A percentile compares a stretch with the other conserved stretches of the same genome.
Evolutionary conservation across 1,140 invertebrate genomes (phyloP).

Genomic region (Formica selysi): DNA sequence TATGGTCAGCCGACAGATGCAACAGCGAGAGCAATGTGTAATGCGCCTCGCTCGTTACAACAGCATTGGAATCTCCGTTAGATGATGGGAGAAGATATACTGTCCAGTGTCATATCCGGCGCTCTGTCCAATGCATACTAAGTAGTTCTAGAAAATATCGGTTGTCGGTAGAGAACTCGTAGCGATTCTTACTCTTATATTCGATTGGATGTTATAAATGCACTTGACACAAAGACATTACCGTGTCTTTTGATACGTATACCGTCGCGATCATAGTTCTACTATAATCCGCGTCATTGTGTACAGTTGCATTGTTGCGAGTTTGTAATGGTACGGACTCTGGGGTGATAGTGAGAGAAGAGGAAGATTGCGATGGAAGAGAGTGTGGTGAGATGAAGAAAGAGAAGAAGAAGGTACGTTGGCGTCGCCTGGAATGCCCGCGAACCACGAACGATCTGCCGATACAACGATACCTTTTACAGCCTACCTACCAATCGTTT

Average conservation of each 20-base stretch:
- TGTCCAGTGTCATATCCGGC: slow-evolving; percentile 52
- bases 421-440: slow-evolving; percentile 83
- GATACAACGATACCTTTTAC: slow-evolving; percentile 84
- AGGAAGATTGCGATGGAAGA: slow-evolving; percentile 40
- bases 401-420: slow-evolving; percentile 79
- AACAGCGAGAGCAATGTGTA: background rate
- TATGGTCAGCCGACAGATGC: background rate
- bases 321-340: slow-evolving; percentile 66
- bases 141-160: slow-evolving; percentile 75
- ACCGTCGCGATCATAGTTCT: slow-evolving; percentile 21
- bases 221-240: too few species aligned
- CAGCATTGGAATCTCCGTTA: slow-evolving; percentile 60
- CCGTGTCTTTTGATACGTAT: too few species aligned
- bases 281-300: slow-evolving; percentile 67
- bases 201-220: too few species aligned
- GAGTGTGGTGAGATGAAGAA: slow-evolving; percentile 71
- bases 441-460: slow-evolving; percentile 81
- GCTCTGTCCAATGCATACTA: slow-evolving; percentile 74
- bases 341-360: slow-evolving; percentile 54
- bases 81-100: slow-evolving; percentile 61
- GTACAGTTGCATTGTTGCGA: slow-evolving; percentile 77
- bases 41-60: slow-evolving; percentile 41
- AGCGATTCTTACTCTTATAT: background rate
- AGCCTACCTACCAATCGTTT: slow-evolving; percentile 83
- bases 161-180: slow-evolving; percentile 64